Base-by-base conservation (phyloP, 1,140 invertebrate genomes). In the Aphidius gifuensis region DNA sequence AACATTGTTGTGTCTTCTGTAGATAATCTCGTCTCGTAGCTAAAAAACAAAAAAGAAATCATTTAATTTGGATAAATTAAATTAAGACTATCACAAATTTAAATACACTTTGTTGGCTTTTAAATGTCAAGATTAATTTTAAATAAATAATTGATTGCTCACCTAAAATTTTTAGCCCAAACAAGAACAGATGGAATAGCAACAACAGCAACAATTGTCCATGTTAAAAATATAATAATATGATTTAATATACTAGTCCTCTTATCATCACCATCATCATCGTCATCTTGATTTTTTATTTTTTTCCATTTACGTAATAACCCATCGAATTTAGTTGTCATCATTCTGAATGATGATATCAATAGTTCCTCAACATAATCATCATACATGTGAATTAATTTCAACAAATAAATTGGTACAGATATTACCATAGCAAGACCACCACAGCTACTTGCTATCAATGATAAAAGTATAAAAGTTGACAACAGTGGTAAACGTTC, bases 341-440 rank as follows among this genome's bases (percentile, higher is more conserved):
- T 72, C 39, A 69, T 65, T 44, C 69, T 69, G 9, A 81, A 68
- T 2, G 73, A 70, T 5, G 71, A 65, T 53, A 79, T 65, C 11
- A 81, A 69, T 11, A 86, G 82, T 71, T 88, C 85, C 77, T 90
- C 88, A 11, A 90, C 71, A 69, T 87, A 89, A 72, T 90, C 87
- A 74, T 90, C 88, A 46, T 88, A 90, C 77, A 89, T 85, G 80
- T 85, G 87, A 4, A 86, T 87, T 5, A 90, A 68, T 83, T 88
- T 77, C 45, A 82, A 76, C 62, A 73, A 74, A 56, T 72, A 71
- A 2, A 78, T 60, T 71, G 74, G 81, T 48, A 83, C 72, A 40
- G 76, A 77, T 39, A 80, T 70, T 43, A 82, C 48, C 77, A 83
- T 77, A 8, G 74, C 82, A 44, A 85, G 69, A 45, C 81, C 83